Conservation (phyloP, 2,797 vertebrate genomes). For the Oophaga sylvatica region DNA sequence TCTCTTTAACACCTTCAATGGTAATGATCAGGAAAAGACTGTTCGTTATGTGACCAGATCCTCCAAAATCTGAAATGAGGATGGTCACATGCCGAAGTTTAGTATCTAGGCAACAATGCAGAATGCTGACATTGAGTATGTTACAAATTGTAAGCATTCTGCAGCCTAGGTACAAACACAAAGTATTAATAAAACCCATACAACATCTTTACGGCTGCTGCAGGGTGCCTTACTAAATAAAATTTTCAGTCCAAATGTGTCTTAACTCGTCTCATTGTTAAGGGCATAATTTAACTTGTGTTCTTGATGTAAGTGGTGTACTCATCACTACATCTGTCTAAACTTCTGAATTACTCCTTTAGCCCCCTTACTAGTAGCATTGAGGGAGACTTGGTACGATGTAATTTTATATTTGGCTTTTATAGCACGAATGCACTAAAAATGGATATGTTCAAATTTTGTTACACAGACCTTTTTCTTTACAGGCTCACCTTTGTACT, state of each 20-base stretch:
- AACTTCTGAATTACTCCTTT: background rate
- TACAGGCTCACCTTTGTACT: too few species aligned
- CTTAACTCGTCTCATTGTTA: background rate
- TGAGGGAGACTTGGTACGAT: background rate
- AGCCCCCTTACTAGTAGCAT: background rate
- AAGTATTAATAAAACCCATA: too few species aligned
- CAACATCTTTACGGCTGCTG: background rate
- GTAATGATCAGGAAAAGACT: too few species aligned
- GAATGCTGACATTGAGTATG: too few species aligned
- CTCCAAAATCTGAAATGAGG: too few species aligned
- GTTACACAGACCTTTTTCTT: too few species aligned
- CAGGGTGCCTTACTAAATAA: background rate
- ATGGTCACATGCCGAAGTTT: too few species aligned
- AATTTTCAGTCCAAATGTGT: conserved; percentile 3
- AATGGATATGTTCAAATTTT: background rate
- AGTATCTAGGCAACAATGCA: too few species aligned
- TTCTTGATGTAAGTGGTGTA: background rate
- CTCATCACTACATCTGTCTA: background rate
- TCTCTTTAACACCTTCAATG: too few species aligned
- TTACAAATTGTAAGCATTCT: too few species aligned
- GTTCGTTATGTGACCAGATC: too few species aligned
- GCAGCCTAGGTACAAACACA: too few species aligned
- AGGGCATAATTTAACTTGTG: background rate
- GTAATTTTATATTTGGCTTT: background rate
- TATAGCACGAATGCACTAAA: background rate